These are phyloP conservation scores for Gambusia holbrooki DNA, from an alignment of 2,113 vertebrate genomes.

Conservation along the genomic window DNA sequence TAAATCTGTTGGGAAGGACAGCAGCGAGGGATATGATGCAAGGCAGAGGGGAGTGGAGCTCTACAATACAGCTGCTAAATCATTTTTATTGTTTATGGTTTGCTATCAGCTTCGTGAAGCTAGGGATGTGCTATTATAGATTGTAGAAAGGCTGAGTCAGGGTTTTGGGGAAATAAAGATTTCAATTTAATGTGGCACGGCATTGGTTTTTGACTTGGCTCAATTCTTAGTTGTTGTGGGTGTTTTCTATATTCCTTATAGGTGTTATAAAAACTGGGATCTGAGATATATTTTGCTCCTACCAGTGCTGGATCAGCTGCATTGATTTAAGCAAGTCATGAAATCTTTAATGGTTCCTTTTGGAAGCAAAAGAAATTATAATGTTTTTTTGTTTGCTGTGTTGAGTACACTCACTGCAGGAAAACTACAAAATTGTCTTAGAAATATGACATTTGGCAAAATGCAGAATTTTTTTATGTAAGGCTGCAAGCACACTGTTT, in stretches of 20 bases:
- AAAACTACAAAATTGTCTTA: not conserved
- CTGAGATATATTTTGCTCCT: not conserved
- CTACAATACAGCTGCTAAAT: slow-evolving; percentile 6
- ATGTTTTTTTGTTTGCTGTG: not conserved
- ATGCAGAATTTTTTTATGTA: too few relatives aligned
- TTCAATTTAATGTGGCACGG: not conserved
- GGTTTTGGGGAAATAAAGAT: slow-evolving; percentile 2
- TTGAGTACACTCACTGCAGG: not conserved
- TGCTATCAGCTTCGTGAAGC: slow-evolving; percentile 14
- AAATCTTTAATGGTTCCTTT: not conserved
- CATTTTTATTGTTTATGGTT: slow-evolving; percentile 19
- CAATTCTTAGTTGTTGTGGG: not conserved
- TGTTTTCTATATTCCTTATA: not conserved
- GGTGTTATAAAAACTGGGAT: not conserved
- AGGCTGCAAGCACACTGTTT: too few relatives aligned
- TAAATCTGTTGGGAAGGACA: slow-evolving; percentile 8
- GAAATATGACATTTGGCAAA: not conserved
- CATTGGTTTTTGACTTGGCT: not conserved
- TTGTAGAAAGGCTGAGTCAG: slow-evolving; percentile 8
- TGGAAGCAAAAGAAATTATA: not conserved
- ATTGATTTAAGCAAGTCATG: not conserved
- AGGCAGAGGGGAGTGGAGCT: not conserved
- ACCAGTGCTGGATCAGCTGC: not conserved
- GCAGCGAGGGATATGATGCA: not conserved
- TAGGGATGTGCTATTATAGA: not conserved